These are phyloP conservation scores for Drosophila pectinifera DNA, from an alignment of 1,140 invertebrate species.

Conservation along the genomic window DNA sequence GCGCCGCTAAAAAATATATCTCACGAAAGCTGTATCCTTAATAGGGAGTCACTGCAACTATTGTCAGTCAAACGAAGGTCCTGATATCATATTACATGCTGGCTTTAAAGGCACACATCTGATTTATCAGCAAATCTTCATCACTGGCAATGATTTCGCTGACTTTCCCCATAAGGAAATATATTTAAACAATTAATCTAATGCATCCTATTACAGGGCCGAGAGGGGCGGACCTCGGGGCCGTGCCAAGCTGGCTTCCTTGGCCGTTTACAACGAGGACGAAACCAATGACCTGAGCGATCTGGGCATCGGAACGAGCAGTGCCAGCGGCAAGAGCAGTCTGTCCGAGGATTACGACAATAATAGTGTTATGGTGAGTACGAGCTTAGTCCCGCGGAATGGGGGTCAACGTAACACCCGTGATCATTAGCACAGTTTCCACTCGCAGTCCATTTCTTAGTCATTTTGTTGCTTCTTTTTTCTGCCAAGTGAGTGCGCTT, in stretches of 20 bases:
- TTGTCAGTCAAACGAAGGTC: too few species aligned
- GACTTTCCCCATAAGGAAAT: too few species aligned
- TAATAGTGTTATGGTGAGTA: slow-evolving; percentile 89
- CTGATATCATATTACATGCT: too few species aligned
- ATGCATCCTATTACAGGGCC: slow-evolving; percentile 80
- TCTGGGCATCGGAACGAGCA: slow-evolving; percentile 92
- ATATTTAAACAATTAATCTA: background rate
- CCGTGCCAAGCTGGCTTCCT: slow-evolving; percentile 86
- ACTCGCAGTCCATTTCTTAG: slow-evolving; percentile 21
- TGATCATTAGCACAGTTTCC: slow-evolving; percentile 43
- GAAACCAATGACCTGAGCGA: slow-evolving; percentile 93
- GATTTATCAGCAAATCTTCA: too few species aligned
- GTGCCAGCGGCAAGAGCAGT: slow-evolving; percentile 90
- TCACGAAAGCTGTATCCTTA: background rate
- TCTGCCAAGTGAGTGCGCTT: slow-evolving; percentile 24
- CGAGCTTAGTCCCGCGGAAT: background rate
- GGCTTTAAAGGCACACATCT: too few species aligned
- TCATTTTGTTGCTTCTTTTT: slow-evolving; percentile 20
- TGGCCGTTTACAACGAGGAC: slow-evolving; percentile 90
- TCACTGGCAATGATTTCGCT: background rate
- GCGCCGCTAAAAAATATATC: background rate
- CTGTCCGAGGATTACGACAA: slow-evolving; percentile 90
- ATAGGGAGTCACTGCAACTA: background rate
- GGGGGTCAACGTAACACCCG: slow-evolving; percentile 22
- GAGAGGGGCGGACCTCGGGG: slow-evolving; percentile 85